Evolutionary conservation across 2,113 vertebrate genomes (phyloP), one percentile per base, ranked within the genome.

Genomic region (Peromyscus californicus): DNA sequence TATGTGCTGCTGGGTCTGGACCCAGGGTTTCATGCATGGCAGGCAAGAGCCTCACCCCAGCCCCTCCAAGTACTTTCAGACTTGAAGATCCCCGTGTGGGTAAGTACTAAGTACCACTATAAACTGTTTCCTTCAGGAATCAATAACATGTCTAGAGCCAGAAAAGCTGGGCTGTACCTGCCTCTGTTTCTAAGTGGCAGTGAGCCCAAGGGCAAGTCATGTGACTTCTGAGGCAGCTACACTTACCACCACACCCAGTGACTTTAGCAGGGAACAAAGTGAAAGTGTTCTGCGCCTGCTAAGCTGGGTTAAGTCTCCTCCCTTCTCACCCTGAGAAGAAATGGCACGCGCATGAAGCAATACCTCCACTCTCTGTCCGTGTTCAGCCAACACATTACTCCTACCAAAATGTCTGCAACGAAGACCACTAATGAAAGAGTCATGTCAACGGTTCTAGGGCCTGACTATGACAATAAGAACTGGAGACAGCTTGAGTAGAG

Each of bases 391-490:
- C 65, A 54, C 22, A 51, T 42, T 95, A 91, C 88, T 90, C 88
- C 87, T 67, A 96, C 24, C 45, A 83, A 94, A 97, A 88, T 79
- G 93, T 19, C 48, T 45, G 24, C 48, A 91, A 67, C 93, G 82
- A 85, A 96, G 54, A 74, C 69, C 59, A 76, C 51, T 54, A 85
- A 76, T 51, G 75, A 95, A n/a, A 96, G 7, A 97, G 57, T 84
- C 87, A 48, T 70, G 76, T 48, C 29, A 51, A 24, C 29, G 15
- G 65, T 48, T 48, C 94, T 87, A 93, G 93, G 96, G 92, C 83
- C 10, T 88, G 54, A 95, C 26, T 3, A 1, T 61, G 92, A 97
- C 93, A 96, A 96, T 4, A 39, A 96, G 93, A 93, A 97, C 85
- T 12, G 45, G 65, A 89, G 63, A 48, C 42, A 63, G 70, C n/a